Conservation (phyloP, 2,797 vertebrate species). For the Myotis daubentonii region DNA sequence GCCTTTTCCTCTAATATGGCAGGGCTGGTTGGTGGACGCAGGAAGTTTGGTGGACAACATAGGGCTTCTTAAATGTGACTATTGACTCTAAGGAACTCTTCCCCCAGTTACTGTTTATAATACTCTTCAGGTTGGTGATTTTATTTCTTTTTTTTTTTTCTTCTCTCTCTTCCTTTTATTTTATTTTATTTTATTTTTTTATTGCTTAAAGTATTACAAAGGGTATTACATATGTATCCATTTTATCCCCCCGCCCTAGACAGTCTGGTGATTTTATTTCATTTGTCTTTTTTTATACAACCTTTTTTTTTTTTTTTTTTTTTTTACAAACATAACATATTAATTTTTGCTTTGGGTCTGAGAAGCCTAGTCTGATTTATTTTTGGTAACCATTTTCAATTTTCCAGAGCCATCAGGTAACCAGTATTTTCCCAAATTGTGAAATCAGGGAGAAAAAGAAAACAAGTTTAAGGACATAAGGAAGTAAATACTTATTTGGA, state of each 20-base stretch:
- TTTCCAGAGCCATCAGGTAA: background rate
- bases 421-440: background rate
- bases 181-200: too few species aligned
- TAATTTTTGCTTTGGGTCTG: background rate
- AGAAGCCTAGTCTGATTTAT: background rate
- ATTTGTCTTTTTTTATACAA: background rate
- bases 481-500: constrained; percentile 28
- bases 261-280: background rate
- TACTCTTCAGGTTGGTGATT: background rate
- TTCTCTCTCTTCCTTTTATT: too few species aligned
- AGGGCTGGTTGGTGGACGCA: background rate
- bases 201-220: too few species aligned
- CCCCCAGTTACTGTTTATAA: background rate
- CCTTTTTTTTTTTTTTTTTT: background rate
- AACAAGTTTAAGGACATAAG: constrained; percentile 7
- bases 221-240: too few species aligned
- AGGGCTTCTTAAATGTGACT: background rate
- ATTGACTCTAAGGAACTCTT: background rate
- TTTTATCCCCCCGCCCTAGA: too few species aligned
- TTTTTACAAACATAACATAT: background rate
- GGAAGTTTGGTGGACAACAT: background rate
- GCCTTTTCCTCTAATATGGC: background rate
- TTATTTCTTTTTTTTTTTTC: background rate
- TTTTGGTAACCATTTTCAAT: background rate
- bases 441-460: background rate